Evolutionary conservation across 2,797 vertebrate genomes (phyloP), one percentile per base, ranked within the genome.

Genomic region (Cottoperca gobio): DNA sequence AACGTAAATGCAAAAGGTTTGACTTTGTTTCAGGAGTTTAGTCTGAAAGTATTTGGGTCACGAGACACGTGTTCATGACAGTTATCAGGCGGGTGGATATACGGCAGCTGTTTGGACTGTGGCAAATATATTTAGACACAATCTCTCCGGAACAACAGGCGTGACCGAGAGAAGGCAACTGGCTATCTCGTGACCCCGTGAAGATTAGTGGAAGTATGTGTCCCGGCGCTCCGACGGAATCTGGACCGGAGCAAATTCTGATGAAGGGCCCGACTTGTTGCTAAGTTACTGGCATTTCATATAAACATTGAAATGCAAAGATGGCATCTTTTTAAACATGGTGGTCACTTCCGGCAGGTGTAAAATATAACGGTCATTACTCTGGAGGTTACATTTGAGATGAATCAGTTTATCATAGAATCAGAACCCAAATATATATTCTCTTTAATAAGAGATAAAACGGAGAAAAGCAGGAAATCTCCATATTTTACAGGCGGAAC

Each of bases 101-200:
- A 49, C 3, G 86, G 83, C 91, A 95, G 93, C 94, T 95, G 94
- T 84, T 88, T 86, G 86, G 84, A 81, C 89, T 60, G 74, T 37
- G 57, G 77, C 76, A 78, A 43, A 62, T 95, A 95, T 93, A 95
- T 95, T 91, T 95, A 94, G 92, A 88, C 87, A 81, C 85, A 88
- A 89, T 90, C 85, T 89, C 78, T 69, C 74, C 71, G 81, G 89
- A 94, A 94, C 93, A 93, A 92, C 92, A 88, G 88, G 79, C 89
- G 53, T 74, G 88, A 81, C 85, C 78, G 78, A 76, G 83, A 79
- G 80, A 66, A 86, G 82, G 86, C 89, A 90, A 78, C 91, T 92
- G 92, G 82, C 76, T 65, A 21, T 90, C 91, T 88, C 50, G 85
- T 94, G 92, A 94, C 92, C 52, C 70, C 76, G 21, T 83, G 86